Conservation (phyloP, 2,113 vertebrate species). For the Crypturellus undulatus region DNA sequence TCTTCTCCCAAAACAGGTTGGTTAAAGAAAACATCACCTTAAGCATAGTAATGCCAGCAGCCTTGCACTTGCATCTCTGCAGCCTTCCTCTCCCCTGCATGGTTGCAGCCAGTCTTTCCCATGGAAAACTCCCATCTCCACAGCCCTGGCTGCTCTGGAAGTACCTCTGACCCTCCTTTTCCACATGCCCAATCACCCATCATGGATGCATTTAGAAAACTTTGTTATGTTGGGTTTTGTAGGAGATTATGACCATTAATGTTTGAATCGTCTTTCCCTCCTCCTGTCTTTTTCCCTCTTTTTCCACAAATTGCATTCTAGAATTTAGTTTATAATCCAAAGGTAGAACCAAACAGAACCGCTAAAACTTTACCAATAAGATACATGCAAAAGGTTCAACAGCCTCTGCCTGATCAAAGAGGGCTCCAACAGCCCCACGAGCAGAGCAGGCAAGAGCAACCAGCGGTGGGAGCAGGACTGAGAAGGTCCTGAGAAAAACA, state of each 20-base stretch:
- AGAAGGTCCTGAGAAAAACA: background rate
- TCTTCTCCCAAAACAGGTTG: background rate
- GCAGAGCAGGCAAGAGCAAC: background rate
- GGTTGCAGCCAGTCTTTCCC: background rate
- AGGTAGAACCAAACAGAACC: background rate
- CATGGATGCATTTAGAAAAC: background rate
- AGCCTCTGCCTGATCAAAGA: background rate
- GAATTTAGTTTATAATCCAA: background rate
- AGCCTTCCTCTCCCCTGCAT: background rate
- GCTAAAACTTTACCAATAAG: background rate
- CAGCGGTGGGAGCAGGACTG: accelerated
- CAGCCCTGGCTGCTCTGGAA: background rate
- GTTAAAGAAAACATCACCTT: background rate
- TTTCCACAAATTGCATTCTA: background rate
- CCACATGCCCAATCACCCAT: background rate
- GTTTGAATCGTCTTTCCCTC: background rate
- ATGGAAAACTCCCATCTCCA: background rate
- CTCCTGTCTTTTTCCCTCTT: background rate
- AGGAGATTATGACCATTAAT: background rate
- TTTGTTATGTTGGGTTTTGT: background rate
- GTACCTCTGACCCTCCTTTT: background rate
- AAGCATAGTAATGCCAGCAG: background rate
- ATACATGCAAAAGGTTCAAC: background rate
- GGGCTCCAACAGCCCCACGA: background rate
- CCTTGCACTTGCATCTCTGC: background rate